Base-by-base conservation (phyloP, 2,797 vertebrate species). In the Poecilia wingei region DNA sequence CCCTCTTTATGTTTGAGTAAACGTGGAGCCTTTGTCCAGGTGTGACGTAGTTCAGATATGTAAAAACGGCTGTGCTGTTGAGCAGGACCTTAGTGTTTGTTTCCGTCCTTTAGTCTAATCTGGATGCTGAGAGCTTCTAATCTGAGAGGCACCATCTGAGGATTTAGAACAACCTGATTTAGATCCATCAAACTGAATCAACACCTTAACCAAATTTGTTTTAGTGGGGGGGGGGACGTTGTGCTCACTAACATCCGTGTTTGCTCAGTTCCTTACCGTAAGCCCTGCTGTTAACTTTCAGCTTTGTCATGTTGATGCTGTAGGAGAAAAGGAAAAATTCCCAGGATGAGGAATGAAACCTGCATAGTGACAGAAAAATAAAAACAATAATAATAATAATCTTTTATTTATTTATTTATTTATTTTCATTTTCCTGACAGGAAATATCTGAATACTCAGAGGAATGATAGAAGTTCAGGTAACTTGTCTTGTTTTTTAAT, bases 381-480 rank as follows among this genome's bases (percentile, higher is more conserved):
- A 51, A 22, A 82, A 68, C 31, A 31, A 31, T 31, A 31, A 59
- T 20, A 18, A 7, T 20, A 6, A 20, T 49, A 16, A 7, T 31
- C 78, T 31, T 4, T 74, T 55, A 43, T 59, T 45, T 43, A 22
- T 49, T 49, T 43, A 22, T 49, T 49, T 49, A 18, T 22, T 53
- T 53, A 51, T 57, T 28, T 47, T 8, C 0, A 7, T 51, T 53
- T 22, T 53, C 3, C 31, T 20, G 1, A 2, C 88, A 94, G 94
- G 90, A 82, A 39, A 69, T 82, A 69, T 80, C 61, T 0, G 87
- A 87, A 36, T 13, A 84, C 74, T 82, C 80, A 49, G 86, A 87
- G 59, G 90, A 92, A 10, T n/a, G 80, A 82, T 82, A 89, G 77
- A 81, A 75, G 25, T 66, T 36, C 80, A 91, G 91, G 93, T 93